A percentile compares a stretch with the other conserved stretches of the same genome.
These are phyloP conservation scores for Octopus sinensis DNA, from an alignment of 1,140 invertebrate species.

Conservation along the genomic window DNA sequence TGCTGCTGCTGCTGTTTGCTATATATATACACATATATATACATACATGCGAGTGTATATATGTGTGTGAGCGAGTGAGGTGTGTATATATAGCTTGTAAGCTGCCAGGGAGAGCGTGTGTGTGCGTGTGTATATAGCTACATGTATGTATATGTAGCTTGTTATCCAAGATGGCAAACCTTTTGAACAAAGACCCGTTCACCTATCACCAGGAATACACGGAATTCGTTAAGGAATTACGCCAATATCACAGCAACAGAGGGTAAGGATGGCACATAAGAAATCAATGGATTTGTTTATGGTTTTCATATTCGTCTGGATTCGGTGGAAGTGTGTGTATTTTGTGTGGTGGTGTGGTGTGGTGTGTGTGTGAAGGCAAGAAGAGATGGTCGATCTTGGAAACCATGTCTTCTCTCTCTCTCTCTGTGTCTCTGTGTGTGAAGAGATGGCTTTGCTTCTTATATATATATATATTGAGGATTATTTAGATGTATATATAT, in stretches of 20 bases:
- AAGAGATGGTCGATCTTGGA: too few relatives aligned
- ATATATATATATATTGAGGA: too few relatives aligned
- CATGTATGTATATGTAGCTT: slow-evolving; percentile 12
- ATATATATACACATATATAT: not conserved
- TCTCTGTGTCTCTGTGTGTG: too few relatives aligned
- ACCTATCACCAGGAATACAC: slow-evolving; percentile 71
- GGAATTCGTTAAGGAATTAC: slow-evolving; percentile 74
- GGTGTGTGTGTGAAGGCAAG: too few relatives aligned
- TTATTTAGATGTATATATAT: too few relatives aligned
- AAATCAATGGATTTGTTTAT: too few relatives aligned
- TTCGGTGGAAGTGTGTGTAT: too few relatives aligned
- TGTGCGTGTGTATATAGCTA: not conserved
- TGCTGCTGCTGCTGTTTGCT: not conserved
- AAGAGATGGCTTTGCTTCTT: too few relatives aligned
- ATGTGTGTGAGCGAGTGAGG: not conserved
- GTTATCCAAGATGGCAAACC: slow-evolving; percentile 64
- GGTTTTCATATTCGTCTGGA: too few relatives aligned
- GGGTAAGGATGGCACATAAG: slow-evolving; percentile 65
- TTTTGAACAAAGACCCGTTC: slow-evolving; percentile 71
- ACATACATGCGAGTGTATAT: not conserved
- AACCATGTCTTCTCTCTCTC: too few relatives aligned
- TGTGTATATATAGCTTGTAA: not conserved
- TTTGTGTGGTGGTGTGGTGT: too few relatives aligned
- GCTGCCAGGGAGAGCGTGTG: not conserved
- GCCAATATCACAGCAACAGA: slow-evolving; percentile 78